Evolutionary conservation across 2,888 invertebrate species (phyloP).

Genomic region (Cheilosia variabilis): DNA sequence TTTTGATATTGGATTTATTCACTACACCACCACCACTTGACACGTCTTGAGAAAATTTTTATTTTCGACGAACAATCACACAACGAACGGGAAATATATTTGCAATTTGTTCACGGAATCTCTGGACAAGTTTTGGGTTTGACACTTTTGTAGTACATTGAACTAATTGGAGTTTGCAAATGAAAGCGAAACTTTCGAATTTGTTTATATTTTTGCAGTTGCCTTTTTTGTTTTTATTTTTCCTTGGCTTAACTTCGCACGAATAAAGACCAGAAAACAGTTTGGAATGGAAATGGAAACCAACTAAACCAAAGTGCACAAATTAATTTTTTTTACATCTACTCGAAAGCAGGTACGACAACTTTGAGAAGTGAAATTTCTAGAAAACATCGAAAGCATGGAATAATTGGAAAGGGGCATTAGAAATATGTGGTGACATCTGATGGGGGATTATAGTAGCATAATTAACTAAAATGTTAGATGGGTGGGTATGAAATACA

Average conservation of each 20-base stretch:
- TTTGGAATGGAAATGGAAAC: constrained; percentile 20
- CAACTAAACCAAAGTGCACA: constrained; percentile 48
- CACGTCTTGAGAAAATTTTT: constrained; percentile 62
- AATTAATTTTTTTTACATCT: constrained; percentile 40
- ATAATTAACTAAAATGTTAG: background rate
- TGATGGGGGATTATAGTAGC: background rate
- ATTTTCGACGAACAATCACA: constrained; percentile 38
- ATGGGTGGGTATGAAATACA: too few species aligned
- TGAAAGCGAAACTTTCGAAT: constrained; percentile 43
- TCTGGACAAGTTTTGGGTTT: constrained; percentile 49
- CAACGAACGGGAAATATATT: constrained; percentile 26
- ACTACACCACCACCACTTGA: constrained; percentile 68
- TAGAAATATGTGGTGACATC: constrained; percentile 25
- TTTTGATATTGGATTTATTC: constrained; percentile 68
- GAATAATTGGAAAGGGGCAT: constrained; percentile 42
- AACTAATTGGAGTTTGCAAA: constrained; percentile 22
- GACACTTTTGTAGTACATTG: constrained; percentile 51
- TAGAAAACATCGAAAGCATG: constrained; percentile 7
- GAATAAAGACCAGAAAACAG: constrained; percentile 47
- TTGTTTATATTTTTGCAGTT: constrained; percentile 35
- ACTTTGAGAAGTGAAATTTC: constrained; percentile 38
- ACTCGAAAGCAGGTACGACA: constrained; percentile 41
- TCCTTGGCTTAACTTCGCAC: constrained; percentile 13
- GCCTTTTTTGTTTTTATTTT: constrained; percentile 26
- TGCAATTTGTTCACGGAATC: constrained; percentile 58